These are phyloP conservation scores for Mimachlamys varia DNA, from an alignment of 2,888 invertebrate genomes.

Conservation along the genomic window DNA sequence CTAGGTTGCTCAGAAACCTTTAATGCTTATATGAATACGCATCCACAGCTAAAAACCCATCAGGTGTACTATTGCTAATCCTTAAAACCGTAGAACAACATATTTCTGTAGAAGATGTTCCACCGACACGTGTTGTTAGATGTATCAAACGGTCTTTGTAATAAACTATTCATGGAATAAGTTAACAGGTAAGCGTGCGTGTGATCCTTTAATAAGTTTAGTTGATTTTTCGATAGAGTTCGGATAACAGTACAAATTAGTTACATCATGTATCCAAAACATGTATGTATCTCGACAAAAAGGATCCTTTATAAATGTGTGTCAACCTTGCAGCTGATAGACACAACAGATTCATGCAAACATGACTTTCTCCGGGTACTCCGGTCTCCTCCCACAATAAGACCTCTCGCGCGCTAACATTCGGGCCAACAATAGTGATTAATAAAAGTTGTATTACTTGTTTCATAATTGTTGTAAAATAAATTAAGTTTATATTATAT, in stretches of 20 bases:
- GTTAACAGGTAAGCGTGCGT: neutral
- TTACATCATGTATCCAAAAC: neutral
- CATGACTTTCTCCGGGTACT: no score
- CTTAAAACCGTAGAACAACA: neutral
- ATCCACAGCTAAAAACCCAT: neutral
- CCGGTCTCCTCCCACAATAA: no score
- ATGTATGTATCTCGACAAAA: neutral
- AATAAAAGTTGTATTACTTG: no score
- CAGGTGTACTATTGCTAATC: neutral
- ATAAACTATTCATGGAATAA: neutral
- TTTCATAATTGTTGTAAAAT: no score
- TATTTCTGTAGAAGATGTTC: neutral
- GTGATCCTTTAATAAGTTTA: neutral
- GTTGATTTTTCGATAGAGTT: neutral
- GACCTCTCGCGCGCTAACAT: no score
- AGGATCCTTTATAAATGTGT: neutral
- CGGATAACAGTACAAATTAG: neutral
- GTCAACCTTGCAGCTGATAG: no score
- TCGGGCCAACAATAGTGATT: no score
- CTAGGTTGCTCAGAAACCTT: neutral
- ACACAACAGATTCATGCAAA: no score
- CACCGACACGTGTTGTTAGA: neutral
- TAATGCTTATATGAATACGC: neutral
- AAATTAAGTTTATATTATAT: no score
- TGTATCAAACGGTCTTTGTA: neutral